Base-by-base conservation (phyloP, 1,140 invertebrate genomes). In the Lordiphosa stackelbergi region DNA sequence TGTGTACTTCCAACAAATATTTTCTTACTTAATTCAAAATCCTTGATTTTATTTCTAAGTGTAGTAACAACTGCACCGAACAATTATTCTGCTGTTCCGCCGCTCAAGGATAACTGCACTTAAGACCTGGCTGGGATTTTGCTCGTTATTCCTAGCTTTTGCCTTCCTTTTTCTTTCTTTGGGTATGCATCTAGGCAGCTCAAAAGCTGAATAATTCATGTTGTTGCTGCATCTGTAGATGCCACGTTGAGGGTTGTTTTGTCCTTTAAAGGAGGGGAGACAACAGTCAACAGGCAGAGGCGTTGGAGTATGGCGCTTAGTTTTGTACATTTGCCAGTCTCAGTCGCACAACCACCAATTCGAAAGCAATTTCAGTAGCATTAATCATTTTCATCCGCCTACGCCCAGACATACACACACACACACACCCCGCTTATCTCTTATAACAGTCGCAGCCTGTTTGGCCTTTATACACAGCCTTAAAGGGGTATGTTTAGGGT, bases 361-460 rank as follows among this genome's bases (percentile, higher is more conserved):
- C 63, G 53, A 83, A 83, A 83, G 75, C 75, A 75, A 81, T 81
- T 81, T 75, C 63, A 53, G 56, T 68, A 65, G 72, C 75, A 81
- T 81, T 81, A 83, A 81, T 81, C 75, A 81, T 75, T 61, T 61
- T 31, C 55, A 57, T 66, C 28, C 7, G 24, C 36, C 40, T 19
- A n/a, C 11, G 12, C 16, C 22, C 8, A 19, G n/a, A 13, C 16
- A 13, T 16, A 0, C 40, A 16, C 13, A n/a, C 22, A 16, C 16
- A 38, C 5, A 16, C 31, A 28, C 49, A 52, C 56, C 62, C 31
- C 64, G 60, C 46, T 55, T 62, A 62, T 62, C 53, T 58, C 12
- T 3, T 12, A 13, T 10, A 31, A 13, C 53, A 31, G 13, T 5
- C 31, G 22, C 19, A 40, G 31, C 34, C 22, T 4, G 22, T 10